phyloP scores from a whole-genome alignment of 2,888 invertebrate genomes.

The Chaitophorus viminalis region DNA sequence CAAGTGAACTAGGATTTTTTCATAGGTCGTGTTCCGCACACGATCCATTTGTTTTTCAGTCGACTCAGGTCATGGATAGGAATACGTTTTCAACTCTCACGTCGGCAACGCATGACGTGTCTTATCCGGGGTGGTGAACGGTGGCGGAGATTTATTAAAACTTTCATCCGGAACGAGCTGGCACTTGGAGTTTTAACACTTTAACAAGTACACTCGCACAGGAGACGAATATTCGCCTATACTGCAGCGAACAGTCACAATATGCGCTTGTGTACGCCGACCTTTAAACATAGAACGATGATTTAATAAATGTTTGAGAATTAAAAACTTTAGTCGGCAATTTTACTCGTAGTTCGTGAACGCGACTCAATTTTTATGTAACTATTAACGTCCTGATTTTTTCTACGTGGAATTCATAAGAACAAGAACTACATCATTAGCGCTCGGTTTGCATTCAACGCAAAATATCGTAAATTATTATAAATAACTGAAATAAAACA shows the following conservation, averaged over 20 bases:
- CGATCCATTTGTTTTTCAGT: background rate
- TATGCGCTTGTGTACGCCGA: background rate
- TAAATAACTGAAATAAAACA: too few relatives aligned
- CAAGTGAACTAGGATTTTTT: background rate
- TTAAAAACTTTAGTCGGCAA: background rate
- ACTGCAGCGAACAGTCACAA: background rate
- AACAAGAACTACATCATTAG: too few relatives aligned
- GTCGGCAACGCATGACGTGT: background rate
- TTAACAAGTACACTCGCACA: background rate
- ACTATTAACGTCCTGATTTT: too few relatives aligned
- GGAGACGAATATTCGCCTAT: too few relatives aligned
- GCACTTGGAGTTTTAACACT: background rate
- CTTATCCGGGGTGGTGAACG: too few relatives aligned
- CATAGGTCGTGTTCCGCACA: background rate
- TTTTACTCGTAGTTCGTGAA: background rate
- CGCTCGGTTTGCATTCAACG: too few relatives aligned
- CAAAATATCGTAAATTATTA: too few relatives aligned
- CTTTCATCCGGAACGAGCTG: background rate
- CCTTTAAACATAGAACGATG: background rate
- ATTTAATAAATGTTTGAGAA: background rate
- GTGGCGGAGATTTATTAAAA: background rate
- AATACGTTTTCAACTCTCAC: background rate
- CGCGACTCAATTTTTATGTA: too few relatives aligned
- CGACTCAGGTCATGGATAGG: background rate
- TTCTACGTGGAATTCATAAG: too few relatives aligned